A percentile compares a stretch with the other conserved stretches of the same genome.
Evolutionary conservation across 1,140 invertebrate genomes (phyloP).

Genomic region (Bombus cullumanus): DNA sequence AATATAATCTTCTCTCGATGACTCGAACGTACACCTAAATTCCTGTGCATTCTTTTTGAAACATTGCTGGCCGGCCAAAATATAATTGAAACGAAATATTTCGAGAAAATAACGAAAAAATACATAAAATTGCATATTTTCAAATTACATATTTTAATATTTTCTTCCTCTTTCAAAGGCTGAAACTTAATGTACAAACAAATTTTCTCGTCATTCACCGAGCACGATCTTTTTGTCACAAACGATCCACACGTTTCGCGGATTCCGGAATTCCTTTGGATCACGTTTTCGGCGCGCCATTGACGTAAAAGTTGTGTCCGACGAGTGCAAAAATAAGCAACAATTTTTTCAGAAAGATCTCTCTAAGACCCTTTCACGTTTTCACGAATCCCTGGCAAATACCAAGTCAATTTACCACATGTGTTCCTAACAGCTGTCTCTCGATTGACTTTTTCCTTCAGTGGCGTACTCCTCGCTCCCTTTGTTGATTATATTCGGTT

Average conservation of each 20-base stretch:
- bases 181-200: background rate
- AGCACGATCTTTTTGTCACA: background rate
- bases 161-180: too few species aligned
- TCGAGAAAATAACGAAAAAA: too few species aligned
- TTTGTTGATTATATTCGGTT: background rate
- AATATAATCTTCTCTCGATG: background rate
- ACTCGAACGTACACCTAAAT: too few species aligned
- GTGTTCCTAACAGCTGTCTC: background rate
- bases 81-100: too few species aligned
- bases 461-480: too few species aligned
- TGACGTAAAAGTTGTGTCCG: background rate
- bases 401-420: background rate
- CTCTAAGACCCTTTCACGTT: background rate
- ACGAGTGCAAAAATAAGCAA: background rate
- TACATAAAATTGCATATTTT: too few species aligned
- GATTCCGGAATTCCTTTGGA: background rate
- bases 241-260: background rate
- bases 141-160: too few species aligned
- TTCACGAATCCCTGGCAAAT: background rate
- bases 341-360: background rate
- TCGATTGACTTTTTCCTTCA: background rate
- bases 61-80: too few species aligned
- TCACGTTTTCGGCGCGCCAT: background rate
- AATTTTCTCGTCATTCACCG: background rate
- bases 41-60: too few species aligned